Percentiles rank a stretch among this genome's conserved stretches.
Conservation (phyloP, 2,888 invertebrate species). For the Brassicogethes aeneus region DNA sequence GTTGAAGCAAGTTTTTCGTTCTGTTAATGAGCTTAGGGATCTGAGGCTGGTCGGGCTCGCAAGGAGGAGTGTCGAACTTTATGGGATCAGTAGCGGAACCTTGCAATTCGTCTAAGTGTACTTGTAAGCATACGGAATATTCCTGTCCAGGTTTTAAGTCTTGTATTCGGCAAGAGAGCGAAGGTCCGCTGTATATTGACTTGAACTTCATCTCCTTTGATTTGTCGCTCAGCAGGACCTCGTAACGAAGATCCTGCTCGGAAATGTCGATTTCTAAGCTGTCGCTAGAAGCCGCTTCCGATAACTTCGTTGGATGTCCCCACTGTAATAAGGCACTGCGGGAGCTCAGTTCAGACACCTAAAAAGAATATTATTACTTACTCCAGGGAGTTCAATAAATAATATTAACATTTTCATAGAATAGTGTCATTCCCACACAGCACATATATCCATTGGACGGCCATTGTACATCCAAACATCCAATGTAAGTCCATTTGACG, state of each 20-base stretch:
- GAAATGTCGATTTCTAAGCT: constrained; percentile 47
- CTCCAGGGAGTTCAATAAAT: no score
- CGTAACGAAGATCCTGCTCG: constrained; percentile 65
- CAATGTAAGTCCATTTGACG: no score
- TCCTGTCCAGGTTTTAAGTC: constrained; percentile 83
- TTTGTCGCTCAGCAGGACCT: constrained; percentile 70
- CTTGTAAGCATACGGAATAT: constrained; percentile 74
- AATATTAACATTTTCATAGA: no score
- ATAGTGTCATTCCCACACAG: no score
- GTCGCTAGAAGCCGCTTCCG: constrained; percentile 43
- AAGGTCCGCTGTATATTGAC: constrained; percentile 71
- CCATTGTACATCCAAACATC: no score
- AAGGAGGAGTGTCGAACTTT: constrained; percentile 71
- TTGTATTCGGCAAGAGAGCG: constrained; percentile 69
- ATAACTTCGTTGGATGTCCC: constrained; percentile 54
- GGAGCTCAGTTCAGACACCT: constrained; percentile 77
- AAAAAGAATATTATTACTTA: no score
- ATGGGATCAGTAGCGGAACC: constrained; percentile 71
- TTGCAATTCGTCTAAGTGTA: constrained; percentile 63
- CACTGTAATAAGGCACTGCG: constrained; percentile 80
- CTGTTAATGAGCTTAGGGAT: constrained; percentile 63
- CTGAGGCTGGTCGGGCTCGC: constrained; percentile 69
- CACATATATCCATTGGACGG: no score
- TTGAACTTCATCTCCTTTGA: constrained; percentile 76
- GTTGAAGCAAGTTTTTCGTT: constrained; percentile 59